Base-by-base conservation (phyloP, 2,113 vertebrate genomes). In the Nestor notabilis region DNA sequence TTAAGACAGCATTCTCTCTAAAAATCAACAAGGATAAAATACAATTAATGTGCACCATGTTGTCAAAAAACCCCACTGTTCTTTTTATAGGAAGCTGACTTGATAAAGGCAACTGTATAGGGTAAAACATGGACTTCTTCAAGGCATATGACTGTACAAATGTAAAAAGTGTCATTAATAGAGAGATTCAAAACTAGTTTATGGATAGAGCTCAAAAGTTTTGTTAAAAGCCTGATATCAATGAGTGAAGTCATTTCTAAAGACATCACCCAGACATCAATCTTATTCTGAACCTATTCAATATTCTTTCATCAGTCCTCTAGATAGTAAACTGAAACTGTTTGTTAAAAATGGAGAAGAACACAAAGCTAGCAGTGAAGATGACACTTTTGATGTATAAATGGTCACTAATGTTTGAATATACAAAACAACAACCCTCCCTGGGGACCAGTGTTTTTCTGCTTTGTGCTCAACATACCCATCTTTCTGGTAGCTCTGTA, bases 51-150 rank as follows among this genome's bases (percentile, higher is more conserved):
- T 11, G 7, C 89, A 87, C 2, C 9, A 52, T 44, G 17, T 39
- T 53, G 19, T 29, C n/a, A 53, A 4, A 29, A 66, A 0, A 0
- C 0, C 2, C 7, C 29, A 29, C 25, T 39, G 24, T 28, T 78
- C 25, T 78, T 77, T 66, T 53, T 17, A 72, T 5, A 55, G 78
- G 64, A 63, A 5, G 6, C 47, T 63, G 7, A 65, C 24, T 68
- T 46, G 28, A 44, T 65, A 66, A 76, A 80, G 18, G 31, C 44
- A 85, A 56, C n/a, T 52, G 27, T 10, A 60, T 2, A 14, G 28
- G 39, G 6, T 18, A 71, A 25, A 77, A 69, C 3, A 20, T 17
- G 16, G 20, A 28, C 47, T 47, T 44, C 44, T 72, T 17, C 52
- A 90, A 61, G 23, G 64, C 5, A 14, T 19, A 35, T 9, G 20